Evolutionary conservation across 2,797 vertebrate genomes (phyloP), one percentile per base, ranked within the genome.

Genomic region (Aldrovandia affinis): DNA sequence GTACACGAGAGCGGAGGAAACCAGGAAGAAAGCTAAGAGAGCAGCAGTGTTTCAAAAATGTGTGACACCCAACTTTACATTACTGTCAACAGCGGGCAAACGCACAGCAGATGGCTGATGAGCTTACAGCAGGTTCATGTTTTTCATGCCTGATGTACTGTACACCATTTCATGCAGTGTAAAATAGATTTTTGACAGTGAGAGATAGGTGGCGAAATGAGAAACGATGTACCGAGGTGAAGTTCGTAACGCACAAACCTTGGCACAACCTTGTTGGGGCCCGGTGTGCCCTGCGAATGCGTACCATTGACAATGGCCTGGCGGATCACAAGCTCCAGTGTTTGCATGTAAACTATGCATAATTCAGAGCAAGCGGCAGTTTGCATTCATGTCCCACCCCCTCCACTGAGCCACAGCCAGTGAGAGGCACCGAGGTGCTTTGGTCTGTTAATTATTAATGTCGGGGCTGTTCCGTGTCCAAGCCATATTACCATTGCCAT

Each of bases 371-470:
- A 42, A 73, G 68, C 14, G 20, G 36, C 68, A 42, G 68, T 42
- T 20, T 20, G 33, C 33, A 73, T 39, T 2, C 68, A 22, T 30
- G 65, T 36, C 3, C 36, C 12, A 14, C 65, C 33, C 61, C 7
- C 63, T 36, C 63, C 63, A 28, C 28, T 33, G 30, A 18, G 65
- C 65, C 15, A n/a, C 61, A 12, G n/a, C 65, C 68, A 39, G 68
- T n/a, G 5, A 54, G 47, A 54, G 22, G n/a, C 4, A 54, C 12
- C 9, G 47, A 54, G 47, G 33, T 30, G 44, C 44, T 54, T 8
- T 2, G 44, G 47, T 52, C 77, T 54, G 77, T 52, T 79, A 52
- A 52, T 79, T 54, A 79, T 79, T 54, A 79, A 79, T 30, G 77
- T 15, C 47, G 3, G 50, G 47, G n/a, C 77, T 54, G 44, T n/a